phyloP scores from a whole-genome alignment of 2,113 vertebrate genomes.

The Mellivora capensis region DNA sequence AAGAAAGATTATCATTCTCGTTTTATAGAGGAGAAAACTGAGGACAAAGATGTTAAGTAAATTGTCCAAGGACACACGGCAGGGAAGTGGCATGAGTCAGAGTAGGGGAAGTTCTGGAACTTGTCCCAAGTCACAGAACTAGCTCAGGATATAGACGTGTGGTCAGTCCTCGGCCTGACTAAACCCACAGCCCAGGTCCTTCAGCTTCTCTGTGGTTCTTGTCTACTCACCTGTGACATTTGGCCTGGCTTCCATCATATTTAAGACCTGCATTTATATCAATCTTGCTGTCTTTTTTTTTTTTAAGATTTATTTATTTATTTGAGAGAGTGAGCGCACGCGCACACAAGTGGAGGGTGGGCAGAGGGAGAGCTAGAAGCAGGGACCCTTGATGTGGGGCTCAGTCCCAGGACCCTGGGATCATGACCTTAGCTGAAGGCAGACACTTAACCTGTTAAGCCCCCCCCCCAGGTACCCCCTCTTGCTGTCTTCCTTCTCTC shows the following conservation, averaged over 20 bases:
- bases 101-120: background rate
- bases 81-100: background rate
- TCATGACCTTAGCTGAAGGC: too few species aligned
- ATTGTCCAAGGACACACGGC: background rate
- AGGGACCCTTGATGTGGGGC: too few species aligned
- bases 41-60: background rate
- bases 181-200: background rate
- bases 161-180: background rate
- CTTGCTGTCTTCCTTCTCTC: background rate
- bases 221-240: background rate
- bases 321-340: too few species aligned
- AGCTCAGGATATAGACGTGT: fast-evolving
- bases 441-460: too few species aligned
- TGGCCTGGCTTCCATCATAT: background rate
- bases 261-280: background rate
- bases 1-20: background rate
- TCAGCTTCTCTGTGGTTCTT: background rate
- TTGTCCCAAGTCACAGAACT: background rate
- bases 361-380: too few species aligned
- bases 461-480: too few species aligned
- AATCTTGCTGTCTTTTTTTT: background rate
- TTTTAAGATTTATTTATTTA: too few species aligned
- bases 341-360: too few species aligned
- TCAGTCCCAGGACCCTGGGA: too few species aligned
- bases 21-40: background rate